Base-by-base conservation (phyloP, 2,797 vertebrate species). In the Lepus townsendii region DNA sequence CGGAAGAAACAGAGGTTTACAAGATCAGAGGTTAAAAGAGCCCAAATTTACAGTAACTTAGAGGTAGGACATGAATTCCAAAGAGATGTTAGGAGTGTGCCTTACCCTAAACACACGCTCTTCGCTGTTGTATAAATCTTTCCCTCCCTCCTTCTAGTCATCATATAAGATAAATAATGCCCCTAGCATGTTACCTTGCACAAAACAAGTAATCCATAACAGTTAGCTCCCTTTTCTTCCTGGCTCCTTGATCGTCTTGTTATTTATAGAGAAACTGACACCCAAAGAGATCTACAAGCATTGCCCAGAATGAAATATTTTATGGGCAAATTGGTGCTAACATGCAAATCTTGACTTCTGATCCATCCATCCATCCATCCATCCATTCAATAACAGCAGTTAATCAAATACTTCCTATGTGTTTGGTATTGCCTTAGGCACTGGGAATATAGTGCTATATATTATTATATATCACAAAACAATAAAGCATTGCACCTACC, bases 331-430 rank as follows among this genome's bases (percentile, higher is more conserved):
- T 22, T 47, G 35, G 27, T 89, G 8, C 79, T 86, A 65, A 38
- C 78, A 47, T 71, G 35, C 14, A 86, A 32, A 65, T 62, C 75
- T 75, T 83, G 72, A 79, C 50, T 91, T 89, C 79, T 83, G 92
- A 2, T 57, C 22, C 35, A 73, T 54, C 62, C 27, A 57, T 68
- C 27, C 71, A 65, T 79, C 10, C 47, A 83, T 79, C 30, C 20
- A 89, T 47, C 13, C 60, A 47, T 42, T 26, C 50, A 62, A 13
- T 27, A 78, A 80, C 12, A 35, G 19, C 19, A 79, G 32, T 35
- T 82, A 32, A 52, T 35, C 4, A 27, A 50, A 72, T 6, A 77
- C 1, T 22, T 38, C 30, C 27, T 52, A 13, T 35, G 22, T 83
- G 60, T 65, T 47, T 2, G 38, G 11, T 35, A 75, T 12, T 52